These are phyloP conservation scores for Seira ritae DNA, from an alignment of 2,888 invertebrate species.

Conservation along the genomic window DNA sequence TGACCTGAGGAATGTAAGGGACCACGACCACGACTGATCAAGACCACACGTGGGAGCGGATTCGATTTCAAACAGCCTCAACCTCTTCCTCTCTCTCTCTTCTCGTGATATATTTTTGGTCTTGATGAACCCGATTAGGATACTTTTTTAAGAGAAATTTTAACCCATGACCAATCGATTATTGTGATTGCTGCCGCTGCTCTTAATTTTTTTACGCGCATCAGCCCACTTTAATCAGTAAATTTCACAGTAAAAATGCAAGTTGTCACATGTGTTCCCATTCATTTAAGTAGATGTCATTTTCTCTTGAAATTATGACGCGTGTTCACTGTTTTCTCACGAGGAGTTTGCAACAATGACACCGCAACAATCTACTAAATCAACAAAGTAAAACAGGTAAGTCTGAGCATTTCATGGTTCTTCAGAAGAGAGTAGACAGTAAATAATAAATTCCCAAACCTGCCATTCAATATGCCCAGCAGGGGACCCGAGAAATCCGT, in stretches of 20 bases:
- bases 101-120: too few relatives aligned
- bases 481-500: conserved; percentile 13
- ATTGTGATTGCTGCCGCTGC: too few relatives aligned
- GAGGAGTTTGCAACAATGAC: not conserved
- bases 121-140: too few relatives aligned
- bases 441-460: not conserved
- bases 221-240: too few relatives aligned
- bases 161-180: too few relatives aligned
- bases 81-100: too few relatives aligned
- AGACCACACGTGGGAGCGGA: too few relatives aligned
- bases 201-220: too few relatives aligned
- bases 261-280: conserved; percentile 5
- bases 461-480: not conserved
- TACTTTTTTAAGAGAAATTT: too few relatives aligned
- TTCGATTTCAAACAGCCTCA: too few relatives aligned
- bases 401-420: conserved; percentile 17
- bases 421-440: not conserved
- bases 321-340: conserved; percentile 6
- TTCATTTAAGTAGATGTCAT: not conserved
- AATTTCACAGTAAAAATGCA: conserved; percentile 1
- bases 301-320: not conserved
- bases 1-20: too few relatives aligned
- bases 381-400: not conserved
- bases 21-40: too few relatives aligned
- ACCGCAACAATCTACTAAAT: not conserved